These are phyloP conservation scores for Trichoplusia ni DNA, from an alignment of 1,140 invertebrate genomes.

Conservation along the genomic window DNA sequence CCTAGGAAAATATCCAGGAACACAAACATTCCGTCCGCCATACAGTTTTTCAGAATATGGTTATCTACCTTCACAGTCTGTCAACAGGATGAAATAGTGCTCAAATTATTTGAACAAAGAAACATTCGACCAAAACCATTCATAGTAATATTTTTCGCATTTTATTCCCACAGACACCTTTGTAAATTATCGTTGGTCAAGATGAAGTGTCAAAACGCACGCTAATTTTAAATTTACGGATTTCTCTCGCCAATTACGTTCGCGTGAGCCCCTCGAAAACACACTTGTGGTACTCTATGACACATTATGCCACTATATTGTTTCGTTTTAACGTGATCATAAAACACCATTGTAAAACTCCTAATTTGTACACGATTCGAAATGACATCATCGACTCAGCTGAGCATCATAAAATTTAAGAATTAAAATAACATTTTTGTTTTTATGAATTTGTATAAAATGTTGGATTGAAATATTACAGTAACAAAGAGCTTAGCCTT, in stretches of 20 bases:
- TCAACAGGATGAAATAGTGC: too few relatives aligned
- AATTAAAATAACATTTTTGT: background rate
- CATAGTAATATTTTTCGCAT: too few relatives aligned
- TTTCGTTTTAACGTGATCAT: background rate
- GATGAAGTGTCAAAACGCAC: constrained; percentile 7
- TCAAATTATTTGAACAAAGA: too few relatives aligned
- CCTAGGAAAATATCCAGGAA: too few relatives aligned
- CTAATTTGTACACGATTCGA: background rate
- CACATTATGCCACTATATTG: constrained; percentile 4
- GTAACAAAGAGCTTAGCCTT: too few relatives aligned
- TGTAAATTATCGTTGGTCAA: constrained; percentile 10
- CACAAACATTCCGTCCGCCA: too few relatives aligned
- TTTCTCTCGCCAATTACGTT: constrained; percentile 24
- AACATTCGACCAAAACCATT: too few relatives aligned
- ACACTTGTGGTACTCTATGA: constrained; percentile 3
- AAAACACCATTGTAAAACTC: background rate
- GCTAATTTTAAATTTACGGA: constrained; percentile 26
- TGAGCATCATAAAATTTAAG: background rate
- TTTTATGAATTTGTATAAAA: too few relatives aligned
- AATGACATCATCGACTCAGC: background rate
- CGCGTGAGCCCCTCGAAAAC: background rate
- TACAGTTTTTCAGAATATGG: too few relatives aligned
- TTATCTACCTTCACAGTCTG: too few relatives aligned
- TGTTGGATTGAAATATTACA: too few relatives aligned
- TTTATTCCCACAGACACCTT: constrained; percentile 7